Evolutionary conservation across 2,113 vertebrate genomes (phyloP).

Genomic region (Dolichotis patagonum): DNA sequence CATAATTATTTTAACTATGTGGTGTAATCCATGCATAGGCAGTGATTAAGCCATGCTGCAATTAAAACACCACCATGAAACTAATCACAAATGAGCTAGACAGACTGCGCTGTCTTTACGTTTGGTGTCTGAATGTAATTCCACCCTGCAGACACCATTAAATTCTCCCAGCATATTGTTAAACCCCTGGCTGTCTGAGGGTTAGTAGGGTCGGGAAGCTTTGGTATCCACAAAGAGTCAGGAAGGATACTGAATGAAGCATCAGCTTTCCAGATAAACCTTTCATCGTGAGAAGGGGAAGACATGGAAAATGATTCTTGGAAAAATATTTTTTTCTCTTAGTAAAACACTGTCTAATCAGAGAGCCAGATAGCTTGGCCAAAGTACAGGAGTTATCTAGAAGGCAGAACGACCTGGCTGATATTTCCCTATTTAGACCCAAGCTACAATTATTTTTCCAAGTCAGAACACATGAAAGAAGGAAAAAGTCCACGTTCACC

Average conservation of each 20-base stretch:
- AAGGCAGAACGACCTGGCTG: conserved; percentile 39
- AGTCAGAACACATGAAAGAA: conserved; percentile 25
- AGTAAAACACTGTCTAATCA: conserved; percentile 44
- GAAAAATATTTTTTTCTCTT: background rate
- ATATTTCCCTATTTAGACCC: conserved; percentile 54
- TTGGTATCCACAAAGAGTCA: conserved; percentile 24
- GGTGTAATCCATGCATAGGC: conserved; percentile 54
- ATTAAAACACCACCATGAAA: conserved; percentile 68
- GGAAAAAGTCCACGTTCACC: conserved; percentile 10
- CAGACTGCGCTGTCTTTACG: conserved; percentile 32
- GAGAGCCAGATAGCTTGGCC: conserved; percentile 43
- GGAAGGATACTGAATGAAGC: conserved; percentile 57
- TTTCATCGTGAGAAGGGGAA: conserved; percentile 35
- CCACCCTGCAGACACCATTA: conserved; percentile 62
- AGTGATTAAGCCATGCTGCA: conserved; percentile 67
- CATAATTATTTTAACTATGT: conserved; percentile 77
- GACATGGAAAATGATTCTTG: conserved; percentile 32
- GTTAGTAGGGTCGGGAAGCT: conserved; percentile 26
- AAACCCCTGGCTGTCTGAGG: conserved; percentile 60
- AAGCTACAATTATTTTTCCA: conserved; percentile 49
- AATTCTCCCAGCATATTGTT: conserved; percentile 68
- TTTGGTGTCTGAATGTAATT: conserved; percentile 52
- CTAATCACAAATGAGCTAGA: conserved; percentile 69
- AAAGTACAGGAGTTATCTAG: background rate
- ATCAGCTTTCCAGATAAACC: background rate